Evolutionary conservation across 2,888 invertebrate genomes (phyloP).

Genomic region (Acheta domesticus): DNA sequence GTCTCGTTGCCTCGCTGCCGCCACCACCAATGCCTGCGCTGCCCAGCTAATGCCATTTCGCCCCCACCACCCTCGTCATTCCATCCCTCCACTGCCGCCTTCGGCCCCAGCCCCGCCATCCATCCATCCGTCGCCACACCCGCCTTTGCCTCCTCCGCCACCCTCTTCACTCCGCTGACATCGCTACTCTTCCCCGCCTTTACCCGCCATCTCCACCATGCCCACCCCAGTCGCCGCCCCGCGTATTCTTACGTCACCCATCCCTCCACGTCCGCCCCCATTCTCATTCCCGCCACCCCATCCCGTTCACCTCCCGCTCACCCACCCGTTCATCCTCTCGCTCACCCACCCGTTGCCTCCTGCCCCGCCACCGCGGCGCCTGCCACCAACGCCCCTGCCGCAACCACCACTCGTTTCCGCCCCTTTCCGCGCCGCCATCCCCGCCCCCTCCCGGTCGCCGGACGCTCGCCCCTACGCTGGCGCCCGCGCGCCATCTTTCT

Average conservation of each 20-base stretch:
- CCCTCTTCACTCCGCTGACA: too few species aligned
- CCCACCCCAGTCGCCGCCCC: too few species aligned
- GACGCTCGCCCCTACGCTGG: neutral
- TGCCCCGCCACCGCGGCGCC: too few species aligned
- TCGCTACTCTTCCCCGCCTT: too few species aligned
- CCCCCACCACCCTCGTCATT: neutral
- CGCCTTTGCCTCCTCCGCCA: too few species aligned
- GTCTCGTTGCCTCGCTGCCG: too few species aligned
- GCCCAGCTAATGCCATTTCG: neutral
- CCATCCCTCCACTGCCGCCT: neutral
- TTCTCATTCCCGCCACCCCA: neutral
- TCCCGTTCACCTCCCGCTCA: neutral
- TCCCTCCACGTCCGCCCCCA: neutral
- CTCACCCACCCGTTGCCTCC: too few species aligned
- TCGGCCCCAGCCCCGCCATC: neutral
- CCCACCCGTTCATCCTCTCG: neutral
- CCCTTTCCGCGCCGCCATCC: neutral
- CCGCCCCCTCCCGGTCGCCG: neutral
- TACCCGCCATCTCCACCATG: too few species aligned
- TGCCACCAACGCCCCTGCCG: neutral
- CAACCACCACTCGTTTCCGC: neutral
- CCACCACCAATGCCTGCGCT: neutral
- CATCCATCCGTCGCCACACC: too few species aligned
- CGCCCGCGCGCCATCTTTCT: constrained; percentile 2
- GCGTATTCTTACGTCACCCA: too few species aligned